These are phyloP conservation scores for Falco punctatus DNA, from an alignment of 2,113 vertebrate genomes.

Conservation along the genomic window DNA sequence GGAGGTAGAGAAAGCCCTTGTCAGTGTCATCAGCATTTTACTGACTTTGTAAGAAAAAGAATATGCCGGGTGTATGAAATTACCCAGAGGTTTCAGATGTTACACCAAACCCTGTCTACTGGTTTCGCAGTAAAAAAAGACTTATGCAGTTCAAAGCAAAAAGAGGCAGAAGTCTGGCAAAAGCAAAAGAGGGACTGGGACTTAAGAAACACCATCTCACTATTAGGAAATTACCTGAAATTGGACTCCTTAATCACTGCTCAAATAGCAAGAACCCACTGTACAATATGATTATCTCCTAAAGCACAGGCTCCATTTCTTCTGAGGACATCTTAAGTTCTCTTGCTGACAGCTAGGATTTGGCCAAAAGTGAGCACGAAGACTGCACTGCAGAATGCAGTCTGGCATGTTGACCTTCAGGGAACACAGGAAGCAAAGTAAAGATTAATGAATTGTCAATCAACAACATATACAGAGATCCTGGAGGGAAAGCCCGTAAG, in stretches of 20 bases:
- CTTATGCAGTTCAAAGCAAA: not conserved
- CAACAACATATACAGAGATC: not conserved
- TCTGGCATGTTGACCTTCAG: not conserved
- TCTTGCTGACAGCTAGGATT: constrained; percentile 3
- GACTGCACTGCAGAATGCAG: not conserved
- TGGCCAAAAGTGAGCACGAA: not conserved
- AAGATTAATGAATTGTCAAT: constrained; percentile 24
- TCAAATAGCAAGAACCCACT: not conserved
- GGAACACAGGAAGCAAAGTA: not conserved
- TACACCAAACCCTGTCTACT: not conserved
- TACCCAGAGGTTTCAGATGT: not conserved
- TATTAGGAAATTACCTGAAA: not conserved
- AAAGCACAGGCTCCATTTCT: not conserved
- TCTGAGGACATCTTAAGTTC: not conserved
- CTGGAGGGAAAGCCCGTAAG: not conserved
- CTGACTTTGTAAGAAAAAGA: not conserved
- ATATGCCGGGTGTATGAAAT: not conserved
- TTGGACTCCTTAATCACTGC: not conserved
- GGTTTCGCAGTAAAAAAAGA: not conserved
- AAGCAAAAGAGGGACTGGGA: not conserved
- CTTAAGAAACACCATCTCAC: not conserved
- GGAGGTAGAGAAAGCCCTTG: not conserved
- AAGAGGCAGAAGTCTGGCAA: not conserved
- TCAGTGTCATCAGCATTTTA: not conserved
- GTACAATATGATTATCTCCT: not conserved